A percentile compares a stretch with the other conserved stretches of the same genome.
phyloP scores from a whole-genome alignment of 2,888 invertebrate species.

The Allolobophora icterica region DNA sequence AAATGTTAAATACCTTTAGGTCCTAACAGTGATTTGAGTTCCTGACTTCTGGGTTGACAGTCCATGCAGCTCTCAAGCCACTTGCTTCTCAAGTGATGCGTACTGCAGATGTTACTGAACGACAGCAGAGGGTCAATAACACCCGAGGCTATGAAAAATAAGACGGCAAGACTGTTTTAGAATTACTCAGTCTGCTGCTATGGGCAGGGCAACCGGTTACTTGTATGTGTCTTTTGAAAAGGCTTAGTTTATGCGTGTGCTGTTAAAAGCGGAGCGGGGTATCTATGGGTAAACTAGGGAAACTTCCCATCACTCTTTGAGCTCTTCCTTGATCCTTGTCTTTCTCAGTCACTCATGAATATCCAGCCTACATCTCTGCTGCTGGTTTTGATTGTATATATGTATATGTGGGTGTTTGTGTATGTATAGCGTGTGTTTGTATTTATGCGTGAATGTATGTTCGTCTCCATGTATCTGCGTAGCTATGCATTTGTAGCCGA shows the following conservation, averaged over 20 bases:
- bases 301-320: neutral
- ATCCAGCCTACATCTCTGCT: neutral
- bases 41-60: neutral
- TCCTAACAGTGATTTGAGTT: neutral
- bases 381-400: neutral
- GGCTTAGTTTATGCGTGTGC: neutral
- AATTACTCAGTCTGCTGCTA: neutral
- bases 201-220: neutral
- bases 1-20: neutral
- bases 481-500: neutral
- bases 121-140: constrained; percentile 2
- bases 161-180: neutral
- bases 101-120: neutral
- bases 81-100: neutral
- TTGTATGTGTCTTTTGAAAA: neutral
- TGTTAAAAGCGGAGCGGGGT: neutral
- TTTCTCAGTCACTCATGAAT: too few species aligned
- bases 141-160: neutral
- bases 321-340: neutral
- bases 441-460: neutral
- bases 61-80: neutral
- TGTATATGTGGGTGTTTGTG: too few species aligned
- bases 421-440: too few species aligned
- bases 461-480: neutral
- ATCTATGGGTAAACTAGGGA: neutral